phyloP scores from a whole-genome alignment of 2,797 vertebrate species.

The Danio tinwini region DNA sequence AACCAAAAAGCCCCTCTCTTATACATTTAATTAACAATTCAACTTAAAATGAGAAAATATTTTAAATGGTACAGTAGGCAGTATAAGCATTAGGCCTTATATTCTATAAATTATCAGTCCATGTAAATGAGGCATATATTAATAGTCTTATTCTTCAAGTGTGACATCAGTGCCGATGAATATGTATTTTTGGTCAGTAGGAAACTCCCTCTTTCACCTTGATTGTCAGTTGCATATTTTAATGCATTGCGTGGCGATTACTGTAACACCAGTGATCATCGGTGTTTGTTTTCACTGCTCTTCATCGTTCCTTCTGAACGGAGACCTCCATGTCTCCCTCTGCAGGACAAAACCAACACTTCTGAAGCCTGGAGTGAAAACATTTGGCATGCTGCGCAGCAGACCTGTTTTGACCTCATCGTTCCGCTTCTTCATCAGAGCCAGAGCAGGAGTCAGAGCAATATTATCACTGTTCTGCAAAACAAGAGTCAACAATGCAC shows the following conservation, averaged over 20 bases:
- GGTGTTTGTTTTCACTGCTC: slow-evolving; percentile 42
- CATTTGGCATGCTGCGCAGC: slow-evolving; percentile 55
- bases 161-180: neutral
- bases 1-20: neutral
- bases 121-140: slow-evolving; percentile 2
- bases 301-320: slow-evolving; percentile 27
- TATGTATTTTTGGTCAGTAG: neutral
- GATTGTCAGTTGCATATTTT: slow-evolving; percentile 16
- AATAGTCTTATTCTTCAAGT: slow-evolving; percentile 10
- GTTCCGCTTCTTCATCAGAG: slow-evolving; percentile 76
- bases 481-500: neutral
- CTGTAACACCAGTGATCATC: slow-evolving; percentile 31
- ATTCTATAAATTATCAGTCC: neutral
- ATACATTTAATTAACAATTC: neutral
- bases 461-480: slow-evolving; percentile 63
- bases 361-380: slow-evolving; percentile 64
- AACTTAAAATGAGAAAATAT: neutral
- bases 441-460: slow-evolving; percentile 68
- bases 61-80: neutral
- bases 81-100: neutral
- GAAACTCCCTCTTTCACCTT: neutral
- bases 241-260: neutral
- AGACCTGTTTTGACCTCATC: slow-evolving; percentile 64
- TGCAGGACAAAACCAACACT: slow-evolving; percentile 55
- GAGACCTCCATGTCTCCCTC: slow-evolving; percentile 62